Conservation (phyloP, 2,113 vertebrate genomes). For the Epinephelus moara region DNA sequence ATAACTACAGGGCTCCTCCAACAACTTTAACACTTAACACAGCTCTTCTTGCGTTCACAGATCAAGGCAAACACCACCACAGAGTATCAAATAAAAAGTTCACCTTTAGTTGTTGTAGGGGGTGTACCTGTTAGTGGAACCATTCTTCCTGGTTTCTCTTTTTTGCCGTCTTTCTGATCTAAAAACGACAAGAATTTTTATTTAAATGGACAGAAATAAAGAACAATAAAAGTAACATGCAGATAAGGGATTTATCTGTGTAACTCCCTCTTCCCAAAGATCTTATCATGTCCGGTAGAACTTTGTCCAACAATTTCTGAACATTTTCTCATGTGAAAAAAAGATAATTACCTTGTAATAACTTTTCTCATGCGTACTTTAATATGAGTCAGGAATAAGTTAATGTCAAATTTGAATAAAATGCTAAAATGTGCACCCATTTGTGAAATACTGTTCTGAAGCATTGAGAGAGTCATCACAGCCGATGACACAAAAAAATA, state of each 20-base stretch:
- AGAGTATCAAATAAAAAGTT: not conserved
- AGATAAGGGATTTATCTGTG: not conserved
- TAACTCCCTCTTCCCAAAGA: not conserved
- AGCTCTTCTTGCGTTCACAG: not conserved
- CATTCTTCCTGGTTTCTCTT: conserved; percentile 88
- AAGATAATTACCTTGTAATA: not conserved
- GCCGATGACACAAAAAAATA: not conserved
- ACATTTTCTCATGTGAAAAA: not conserved
- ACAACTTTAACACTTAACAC: not conserved
- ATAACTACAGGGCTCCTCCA: conserved; percentile 15
- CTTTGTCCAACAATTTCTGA: not conserved
- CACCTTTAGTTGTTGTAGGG: conserved; percentile 85
- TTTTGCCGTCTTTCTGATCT: conserved; percentile 91
- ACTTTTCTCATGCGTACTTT: not conserved
- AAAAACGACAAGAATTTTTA: conserved; percentile 44
- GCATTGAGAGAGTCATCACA: not conserved
- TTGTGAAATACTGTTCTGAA: not conserved
- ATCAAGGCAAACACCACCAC: not conserved
- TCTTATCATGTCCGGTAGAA: not conserved
- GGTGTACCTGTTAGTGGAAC: conserved; percentile 76
- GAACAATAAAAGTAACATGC: not conserved
- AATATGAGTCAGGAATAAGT: not conserved
- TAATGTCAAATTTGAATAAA: conserved; percentile 1
- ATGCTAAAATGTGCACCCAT: not conserved
- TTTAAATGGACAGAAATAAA: not conserved